Evolutionary conservation across 2,888 invertebrate species (phyloP), one percentile per base, ranked within the genome.

Genomic region (Eurytoma californica): DNA sequence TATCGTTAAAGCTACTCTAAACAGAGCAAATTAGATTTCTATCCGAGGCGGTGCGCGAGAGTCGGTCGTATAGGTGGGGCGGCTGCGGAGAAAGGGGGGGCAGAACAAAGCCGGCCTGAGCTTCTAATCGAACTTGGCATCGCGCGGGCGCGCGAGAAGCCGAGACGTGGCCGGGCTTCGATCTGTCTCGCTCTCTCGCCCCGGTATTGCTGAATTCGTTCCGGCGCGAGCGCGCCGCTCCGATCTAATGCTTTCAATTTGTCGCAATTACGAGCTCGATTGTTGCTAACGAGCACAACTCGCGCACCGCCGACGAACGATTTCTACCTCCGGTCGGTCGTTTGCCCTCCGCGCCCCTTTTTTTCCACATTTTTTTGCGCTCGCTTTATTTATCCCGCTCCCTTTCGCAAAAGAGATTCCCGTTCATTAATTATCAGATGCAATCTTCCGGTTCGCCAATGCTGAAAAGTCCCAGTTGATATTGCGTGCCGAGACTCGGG

Each of bases 211-310:
- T 76, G 72, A 66, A 75, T 72, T 79, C 67, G 55, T 72, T 79
- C 66, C 70, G 73, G 63, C 28, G 39, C 65, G n/a, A n/a, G 18
- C 49, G 16, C 55, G 20, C 20, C 20, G 79, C 53, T 76, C 60
- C 74, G 74, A 77, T 74, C 72, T 77, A 72, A 77, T 77, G 76
- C 68, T 79, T 81, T 74, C 78, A 81, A 79, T 79, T 79, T 81
- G 75, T 75, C 78, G 72, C 72, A 81, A 81, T 79, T 79, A 79
- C 73, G 49, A 53, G 76, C 73, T 60, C 72, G 63, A 72, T 80
- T 76, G 72, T 80, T 76, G 72, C 72, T 76, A 76, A 76, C 72
- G 80, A 80, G 72, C 68, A 24, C 68, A 61, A 63, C 76, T 61
- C 51, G 49, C 28, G 66, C 65, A 47, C 30, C 53, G 18, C 20